Evolutionary conservation across 2,797 vertebrate species (phyloP).

Genomic region (Galago senegalensis): DNA sequence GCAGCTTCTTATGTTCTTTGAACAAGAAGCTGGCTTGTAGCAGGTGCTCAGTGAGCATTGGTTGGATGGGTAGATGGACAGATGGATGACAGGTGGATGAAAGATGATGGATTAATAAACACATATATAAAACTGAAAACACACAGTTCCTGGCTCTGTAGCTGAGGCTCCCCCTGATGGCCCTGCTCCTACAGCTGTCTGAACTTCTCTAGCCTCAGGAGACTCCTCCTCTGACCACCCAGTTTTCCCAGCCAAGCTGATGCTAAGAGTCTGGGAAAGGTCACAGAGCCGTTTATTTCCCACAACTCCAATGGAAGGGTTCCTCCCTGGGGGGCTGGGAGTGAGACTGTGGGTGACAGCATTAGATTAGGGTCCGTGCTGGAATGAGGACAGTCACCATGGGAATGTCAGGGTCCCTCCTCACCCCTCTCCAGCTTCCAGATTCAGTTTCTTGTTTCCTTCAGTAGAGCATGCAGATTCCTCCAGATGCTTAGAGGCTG

Average conservation of each 20-base stretch:
- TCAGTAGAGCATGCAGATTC: not conserved
- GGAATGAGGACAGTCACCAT: not conserved
- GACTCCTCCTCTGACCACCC: not conserved
- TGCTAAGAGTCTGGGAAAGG: constrained; percentile 67
- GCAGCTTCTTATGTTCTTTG: not conserved
- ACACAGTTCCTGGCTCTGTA: not conserved
- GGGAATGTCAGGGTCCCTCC: not conserved
- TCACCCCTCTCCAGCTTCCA: not conserved
- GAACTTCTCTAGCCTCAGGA: not conserved
- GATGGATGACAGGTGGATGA: not conserved
- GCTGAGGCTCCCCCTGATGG: fast-evolving
- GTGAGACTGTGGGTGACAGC: not conserved
- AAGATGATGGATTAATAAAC: not conserved
- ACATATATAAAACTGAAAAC: not conserved
- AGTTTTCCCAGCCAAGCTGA: not conserved
- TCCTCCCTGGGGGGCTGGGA: not conserved
- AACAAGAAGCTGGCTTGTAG: not conserved
- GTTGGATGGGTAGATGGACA: not conserved
- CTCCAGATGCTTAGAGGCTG: not conserved
- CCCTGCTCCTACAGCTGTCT: not conserved
- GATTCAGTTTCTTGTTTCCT: not conserved
- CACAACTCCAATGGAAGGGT: not conserved
- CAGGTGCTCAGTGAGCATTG: not conserved
- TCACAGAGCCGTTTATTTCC: constrained; percentile 72
- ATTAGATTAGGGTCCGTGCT: not conserved